Evolutionary conservation across 2,888 invertebrate genomes (phyloP).

Genomic region (Noctuana brunneofusca): DNA sequence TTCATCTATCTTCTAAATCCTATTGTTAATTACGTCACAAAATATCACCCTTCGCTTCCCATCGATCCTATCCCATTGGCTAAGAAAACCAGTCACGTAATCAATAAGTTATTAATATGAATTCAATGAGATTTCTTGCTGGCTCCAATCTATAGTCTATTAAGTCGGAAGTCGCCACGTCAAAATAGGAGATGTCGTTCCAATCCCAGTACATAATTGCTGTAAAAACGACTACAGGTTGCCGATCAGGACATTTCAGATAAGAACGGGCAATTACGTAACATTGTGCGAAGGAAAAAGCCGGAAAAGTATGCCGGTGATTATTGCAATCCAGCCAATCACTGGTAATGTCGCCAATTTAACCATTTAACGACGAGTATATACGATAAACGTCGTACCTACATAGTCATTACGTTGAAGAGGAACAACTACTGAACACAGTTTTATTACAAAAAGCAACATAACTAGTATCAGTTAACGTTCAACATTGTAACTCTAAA

Average conservation of each 20-base stretch:
- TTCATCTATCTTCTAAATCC: no score
- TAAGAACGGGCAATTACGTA: constrained; percentile 11
- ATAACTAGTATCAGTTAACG: neutral
- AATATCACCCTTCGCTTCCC: neutral
- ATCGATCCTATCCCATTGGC: neutral
- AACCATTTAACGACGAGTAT: constrained; percentile 13
- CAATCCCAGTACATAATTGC: constrained; percentile 23
- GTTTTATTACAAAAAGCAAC: constrained; percentile 1
- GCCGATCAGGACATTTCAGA: constrained; percentile 28
- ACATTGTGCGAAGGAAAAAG: constrained; percentile 20
- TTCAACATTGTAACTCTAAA: neutral
- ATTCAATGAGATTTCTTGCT: constrained; percentile 16
- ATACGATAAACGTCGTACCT: constrained; percentile 11
- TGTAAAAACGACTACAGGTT: constrained; percentile 15
- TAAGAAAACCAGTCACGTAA: constrained; percentile 13
- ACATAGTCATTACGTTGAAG: constrained; percentile 2
- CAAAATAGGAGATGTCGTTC: constrained; percentile 17
- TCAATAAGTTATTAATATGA: constrained; percentile 20
- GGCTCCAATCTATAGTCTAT: neutral
- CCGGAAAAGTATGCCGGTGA: constrained; percentile 22
- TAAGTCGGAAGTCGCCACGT: constrained; percentile 22
- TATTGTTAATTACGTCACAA: no score
- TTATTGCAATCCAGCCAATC: constrained; percentile 24
- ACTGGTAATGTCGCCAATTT: constrained; percentile 5
- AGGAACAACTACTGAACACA: neutral